Evolutionary conservation across 2,888 invertebrate species (phyloP).

Genomic region (Scotopteryx bipunctaria): DNA sequence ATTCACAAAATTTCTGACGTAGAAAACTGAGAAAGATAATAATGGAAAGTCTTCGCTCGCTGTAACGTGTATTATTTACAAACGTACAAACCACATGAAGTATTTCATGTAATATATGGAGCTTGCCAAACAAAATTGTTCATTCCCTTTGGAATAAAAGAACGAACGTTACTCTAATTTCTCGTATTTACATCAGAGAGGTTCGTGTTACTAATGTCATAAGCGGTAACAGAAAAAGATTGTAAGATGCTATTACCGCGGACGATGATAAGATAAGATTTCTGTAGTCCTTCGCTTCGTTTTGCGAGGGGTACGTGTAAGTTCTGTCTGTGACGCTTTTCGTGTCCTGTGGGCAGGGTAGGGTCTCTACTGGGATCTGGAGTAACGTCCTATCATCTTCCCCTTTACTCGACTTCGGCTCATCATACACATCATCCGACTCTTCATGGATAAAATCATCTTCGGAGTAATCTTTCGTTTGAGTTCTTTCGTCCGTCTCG

Average conservation of each 20-base stretch:
- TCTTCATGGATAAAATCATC: conserved; percentile 72
- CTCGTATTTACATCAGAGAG: conserved; percentile 43
- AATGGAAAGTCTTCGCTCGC: conserved; percentile 18
- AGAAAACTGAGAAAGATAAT: conserved; percentile 26
- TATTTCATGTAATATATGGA: conserved; percentile 34
- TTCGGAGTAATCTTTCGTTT: conserved; percentile 66
- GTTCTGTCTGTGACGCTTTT: conserved; percentile 84
- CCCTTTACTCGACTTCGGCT: conserved; percentile 61
- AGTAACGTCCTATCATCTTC: conserved; percentile 78
- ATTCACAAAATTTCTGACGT: conserved; percentile 28
- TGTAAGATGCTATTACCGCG: conserved; percentile 39
- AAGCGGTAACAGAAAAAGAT: conserved; percentile 45
- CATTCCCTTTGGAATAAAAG: conserved; percentile 36
- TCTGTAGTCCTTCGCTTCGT: conserved; percentile 80
- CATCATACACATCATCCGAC: conserved; percentile 68
- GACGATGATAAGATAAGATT: conserved; percentile 68
- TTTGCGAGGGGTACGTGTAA: conserved; percentile 82
- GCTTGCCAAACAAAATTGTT: conserved; percentile 38
- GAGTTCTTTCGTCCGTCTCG: conserved; percentile 64
- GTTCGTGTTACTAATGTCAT: conserved; percentile 49
- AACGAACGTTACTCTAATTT: conserved; percentile 36
- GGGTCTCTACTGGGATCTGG: conserved; percentile 81
- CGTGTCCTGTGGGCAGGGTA: conserved; percentile 85
- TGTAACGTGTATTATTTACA: conserved; percentile 40
- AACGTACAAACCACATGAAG: conserved; percentile 21